phyloP scores from a whole-genome alignment of 2,888 invertebrate genomes.

The Ditula angustiorana region DNA sequence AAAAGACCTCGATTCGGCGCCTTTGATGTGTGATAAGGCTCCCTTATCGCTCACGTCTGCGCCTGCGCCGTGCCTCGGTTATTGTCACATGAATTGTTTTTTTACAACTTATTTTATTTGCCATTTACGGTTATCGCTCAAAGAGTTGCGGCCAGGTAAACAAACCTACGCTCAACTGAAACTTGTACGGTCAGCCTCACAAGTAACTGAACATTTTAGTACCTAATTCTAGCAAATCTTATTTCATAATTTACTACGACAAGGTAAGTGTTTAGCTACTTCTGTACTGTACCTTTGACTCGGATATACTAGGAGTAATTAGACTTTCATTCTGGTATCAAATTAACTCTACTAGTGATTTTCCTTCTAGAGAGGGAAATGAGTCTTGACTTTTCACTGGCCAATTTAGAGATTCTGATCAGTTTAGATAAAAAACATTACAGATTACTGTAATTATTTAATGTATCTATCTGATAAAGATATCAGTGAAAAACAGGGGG shows the following conservation, averaged over 20 bases:
- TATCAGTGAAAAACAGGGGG: neutral
- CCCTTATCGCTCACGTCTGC: conserved; percentile 57
- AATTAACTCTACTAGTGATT: neutral
- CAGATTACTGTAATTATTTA: neutral
- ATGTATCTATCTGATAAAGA: neutral
- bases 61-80: conserved; percentile 49
- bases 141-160: conserved; percentile 22
- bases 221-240: neutral
- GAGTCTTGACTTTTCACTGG: neutral
- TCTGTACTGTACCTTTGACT: too few relatives aligned
- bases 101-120: conserved; percentile 29
- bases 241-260: too few relatives aligned
- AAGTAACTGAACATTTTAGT: too few relatives aligned
- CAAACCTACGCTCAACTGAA: too few relatives aligned
- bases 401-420: neutral
- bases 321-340: neutral
- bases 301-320: too few relatives aligned
- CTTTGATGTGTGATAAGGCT: conserved; percentile 61
- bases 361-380: neutral
- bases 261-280: too few relatives aligned
- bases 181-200: too few relatives aligned
- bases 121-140: conserved; percentile 23
- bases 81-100: conserved; percentile 40
- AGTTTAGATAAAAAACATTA: conserved; percentile 5
- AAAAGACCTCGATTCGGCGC: conserved; percentile 47